A percentile compares a stretch with the other conserved stretches of the same genome.
phyloP scores from a whole-genome alignment of 2,888 invertebrate genomes.

The Phortica okadai region DNA sequence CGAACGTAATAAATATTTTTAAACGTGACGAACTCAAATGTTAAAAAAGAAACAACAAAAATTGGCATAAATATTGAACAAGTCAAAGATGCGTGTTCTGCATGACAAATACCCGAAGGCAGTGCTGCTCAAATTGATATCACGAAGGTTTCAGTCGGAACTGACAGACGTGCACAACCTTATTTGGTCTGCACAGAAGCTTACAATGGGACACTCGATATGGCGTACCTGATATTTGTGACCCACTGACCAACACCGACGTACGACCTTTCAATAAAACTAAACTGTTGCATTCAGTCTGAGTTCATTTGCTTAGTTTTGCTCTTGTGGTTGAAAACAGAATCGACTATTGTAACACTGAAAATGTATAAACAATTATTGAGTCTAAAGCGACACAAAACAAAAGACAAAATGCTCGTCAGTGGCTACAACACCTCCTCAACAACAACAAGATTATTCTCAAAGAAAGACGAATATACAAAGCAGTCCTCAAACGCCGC shows the following conservation, averaged over 20 bases:
- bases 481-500: constrained; percentile 24
- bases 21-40: constrained; percentile 54
- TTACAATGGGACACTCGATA: constrained; percentile 9
- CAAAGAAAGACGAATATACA: constrained; percentile 30
- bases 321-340: constrained; percentile 47
- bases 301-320: constrained; percentile 58
- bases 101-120: constrained; percentile 17
- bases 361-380: constrained; percentile 73
- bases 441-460: constrained; percentile 41
- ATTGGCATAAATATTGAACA: constrained; percentile 48
- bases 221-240: constrained; percentile 11
- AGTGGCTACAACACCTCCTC: constrained; percentile 38
- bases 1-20: constrained; percentile 55
- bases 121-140: constrained; percentile 16
- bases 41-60: constrained; percentile 29
- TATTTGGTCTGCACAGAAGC: constrained; percentile 17
- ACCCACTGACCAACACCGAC: constrained; percentile 20
- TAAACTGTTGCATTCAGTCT: constrained; percentile 45
- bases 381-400: constrained; percentile 56
- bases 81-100: constrained; percentile 25
- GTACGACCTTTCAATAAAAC: constrained; percentile 58
- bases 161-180: constrained; percentile 17
- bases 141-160: constrained; percentile 15
- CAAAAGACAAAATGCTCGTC: constrained; percentile 38
- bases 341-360: constrained; percentile 26